Evolutionary conservation across 1,140 invertebrate genomes (phyloP).

Genomic region (Protaetia brevitarsis): DNA sequence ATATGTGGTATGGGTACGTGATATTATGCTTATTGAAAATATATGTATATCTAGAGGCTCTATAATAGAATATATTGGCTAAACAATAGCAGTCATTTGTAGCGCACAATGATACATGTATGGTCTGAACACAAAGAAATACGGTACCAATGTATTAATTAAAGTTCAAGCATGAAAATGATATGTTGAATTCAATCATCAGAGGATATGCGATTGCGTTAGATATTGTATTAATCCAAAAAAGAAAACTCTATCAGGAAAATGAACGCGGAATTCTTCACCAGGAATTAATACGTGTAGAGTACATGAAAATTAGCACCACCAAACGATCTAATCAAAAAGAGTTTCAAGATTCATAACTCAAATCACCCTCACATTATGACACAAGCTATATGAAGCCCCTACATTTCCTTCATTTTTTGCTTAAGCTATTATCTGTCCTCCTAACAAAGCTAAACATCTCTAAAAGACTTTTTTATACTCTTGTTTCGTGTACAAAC

Average conservation of each 20-base stretch:
- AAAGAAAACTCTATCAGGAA: too few species aligned
- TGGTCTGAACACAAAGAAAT: background rate
- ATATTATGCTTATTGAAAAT: constrained; percentile 21
- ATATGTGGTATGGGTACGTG: constrained; percentile 20
- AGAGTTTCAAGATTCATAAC: background rate
- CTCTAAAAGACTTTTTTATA: constrained; percentile 15
- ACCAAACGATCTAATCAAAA: background rate
- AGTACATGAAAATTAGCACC: too few species aligned
- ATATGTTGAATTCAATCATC: constrained; percentile 4
- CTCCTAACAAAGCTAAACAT: constrained; percentile 21
- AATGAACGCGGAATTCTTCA: too few species aligned
- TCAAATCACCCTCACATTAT: background rate
- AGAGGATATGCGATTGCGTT: constrained; percentile 1
- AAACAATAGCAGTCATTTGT: constrained; percentile 21
- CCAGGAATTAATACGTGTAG: too few species aligned
- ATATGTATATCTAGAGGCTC: constrained; percentile 22
- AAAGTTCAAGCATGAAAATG: constrained; percentile 6
- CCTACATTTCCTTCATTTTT: background rate
- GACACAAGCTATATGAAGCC: constrained; percentile 17
- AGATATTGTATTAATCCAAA: too few species aligned
- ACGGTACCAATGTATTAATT: background rate
- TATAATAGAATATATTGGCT: constrained; percentile 20
- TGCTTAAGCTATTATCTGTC: constrained; percentile 14
- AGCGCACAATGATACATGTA: constrained; percentile 12
- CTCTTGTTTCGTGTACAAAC: constrained; percentile 13